Evolutionary conservation across 2,113 vertebrate species (phyloP).

Genomic region (Cepphus grylle): DNA sequence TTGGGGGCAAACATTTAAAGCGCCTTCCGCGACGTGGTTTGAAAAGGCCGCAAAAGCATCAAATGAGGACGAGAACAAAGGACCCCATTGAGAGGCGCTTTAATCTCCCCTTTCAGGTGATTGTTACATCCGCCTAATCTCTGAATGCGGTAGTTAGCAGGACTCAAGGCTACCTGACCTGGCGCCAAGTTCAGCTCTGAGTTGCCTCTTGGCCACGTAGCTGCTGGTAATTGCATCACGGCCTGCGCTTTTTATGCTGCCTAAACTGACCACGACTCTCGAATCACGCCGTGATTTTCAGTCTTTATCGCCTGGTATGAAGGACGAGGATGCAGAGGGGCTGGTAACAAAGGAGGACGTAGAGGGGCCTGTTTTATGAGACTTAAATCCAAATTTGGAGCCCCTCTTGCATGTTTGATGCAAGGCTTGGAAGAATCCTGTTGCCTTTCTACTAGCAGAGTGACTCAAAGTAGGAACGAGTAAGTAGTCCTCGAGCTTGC

Average conservation of each 20-base stretch:
- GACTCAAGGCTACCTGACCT: slow-evolving; percentile 21
- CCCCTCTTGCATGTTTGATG: background rate
- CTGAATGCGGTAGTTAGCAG: background rate
- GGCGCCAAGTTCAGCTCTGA: slow-evolving; percentile 57
- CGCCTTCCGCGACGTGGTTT: background rate
- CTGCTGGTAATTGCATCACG: background rate
- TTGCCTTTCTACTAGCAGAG: background rate
- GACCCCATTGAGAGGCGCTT: slow-evolving; percentile 8
- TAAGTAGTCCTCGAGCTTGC: background rate
- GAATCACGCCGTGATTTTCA: background rate
- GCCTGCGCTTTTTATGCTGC: background rate
- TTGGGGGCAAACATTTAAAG: slow-evolving; percentile 37
- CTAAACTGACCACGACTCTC: background rate
- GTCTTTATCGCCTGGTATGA: background rate
- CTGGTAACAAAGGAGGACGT: background rate
- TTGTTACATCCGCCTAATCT: slow-evolving; percentile 67
- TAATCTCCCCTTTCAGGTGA: slow-evolving; percentile 64
- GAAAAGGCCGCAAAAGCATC: slow-evolving; percentile 21
- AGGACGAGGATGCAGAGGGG: background rate
- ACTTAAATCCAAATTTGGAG: background rate
- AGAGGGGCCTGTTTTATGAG: background rate
- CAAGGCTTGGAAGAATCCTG: background rate
- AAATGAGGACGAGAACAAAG: slow-evolving; percentile 60
- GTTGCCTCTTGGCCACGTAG: background rate
- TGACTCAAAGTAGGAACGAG: background rate